phyloP scores from a whole-genome alignment of 2,113 vertebrate species.

The Psittacula cyanocephala region DNA sequence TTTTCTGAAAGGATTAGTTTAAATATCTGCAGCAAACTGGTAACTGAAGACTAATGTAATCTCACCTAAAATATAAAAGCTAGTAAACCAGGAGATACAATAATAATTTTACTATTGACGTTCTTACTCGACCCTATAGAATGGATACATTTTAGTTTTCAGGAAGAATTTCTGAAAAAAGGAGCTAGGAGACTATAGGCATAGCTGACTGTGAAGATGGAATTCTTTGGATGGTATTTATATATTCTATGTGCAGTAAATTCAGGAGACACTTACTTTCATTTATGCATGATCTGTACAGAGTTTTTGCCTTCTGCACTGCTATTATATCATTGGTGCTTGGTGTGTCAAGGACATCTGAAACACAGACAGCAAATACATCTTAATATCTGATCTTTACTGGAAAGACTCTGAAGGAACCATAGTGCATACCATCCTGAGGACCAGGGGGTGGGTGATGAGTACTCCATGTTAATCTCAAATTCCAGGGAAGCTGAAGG shows the following conservation, averaged over 20 bases:
- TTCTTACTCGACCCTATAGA: neutral
- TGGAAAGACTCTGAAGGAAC: neutral
- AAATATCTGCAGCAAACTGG: neutral
- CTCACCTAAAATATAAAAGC: neutral
- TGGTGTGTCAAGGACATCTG: slow-evolving; percentile 85
- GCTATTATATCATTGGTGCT: slow-evolving; percentile 74
- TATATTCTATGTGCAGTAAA: fast-evolving
- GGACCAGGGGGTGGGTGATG: neutral
- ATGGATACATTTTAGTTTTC: neutral
- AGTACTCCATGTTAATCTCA: fast-evolving
- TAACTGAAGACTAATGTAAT: neutral
- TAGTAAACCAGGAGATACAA: neutral
- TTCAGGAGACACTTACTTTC: slow-evolving; percentile 83
- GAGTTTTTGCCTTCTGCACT: slow-evolving; percentile 89
- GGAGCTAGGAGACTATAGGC: neutral
- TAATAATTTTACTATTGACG: neutral
- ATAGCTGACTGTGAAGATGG: neutral
- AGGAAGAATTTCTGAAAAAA: neutral
- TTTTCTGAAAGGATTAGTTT: neutral
- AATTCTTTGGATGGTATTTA: neutral
- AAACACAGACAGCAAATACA: neutral
- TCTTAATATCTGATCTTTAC: neutral
- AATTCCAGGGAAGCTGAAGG: neutral
- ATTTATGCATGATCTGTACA: slow-evolving; percentile 92
- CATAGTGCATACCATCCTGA: neutral